Evolutionary conservation across 2,888 invertebrate species (phyloP).

Genomic region (Cantharis rufa): DNA sequence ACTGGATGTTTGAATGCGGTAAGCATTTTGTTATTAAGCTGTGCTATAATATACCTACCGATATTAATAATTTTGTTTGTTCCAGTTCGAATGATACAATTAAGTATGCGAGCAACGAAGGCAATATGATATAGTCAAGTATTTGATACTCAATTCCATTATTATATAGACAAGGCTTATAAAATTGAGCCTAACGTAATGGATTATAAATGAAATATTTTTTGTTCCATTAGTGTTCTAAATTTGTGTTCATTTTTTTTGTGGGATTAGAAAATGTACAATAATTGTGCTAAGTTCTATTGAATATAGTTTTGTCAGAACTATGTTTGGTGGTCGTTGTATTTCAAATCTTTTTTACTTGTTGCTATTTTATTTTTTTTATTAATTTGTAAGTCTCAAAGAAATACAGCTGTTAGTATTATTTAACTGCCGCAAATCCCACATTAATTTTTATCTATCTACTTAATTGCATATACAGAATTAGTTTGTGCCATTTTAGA

Average conservation of each 20-base stretch:
- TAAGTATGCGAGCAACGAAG: conserved; percentile 39
- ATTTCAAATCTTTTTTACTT: conserved; percentile 8
- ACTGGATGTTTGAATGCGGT: conserved; percentile 42
- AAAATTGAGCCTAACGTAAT: conserved; percentile 31
- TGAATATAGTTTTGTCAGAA: neutral
- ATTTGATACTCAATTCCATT: conserved; percentile 26
- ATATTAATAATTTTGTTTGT: conserved; percentile 31
- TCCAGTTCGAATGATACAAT: conserved; percentile 42
- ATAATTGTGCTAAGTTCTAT: conserved; percentile 6
- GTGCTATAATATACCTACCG: no score
- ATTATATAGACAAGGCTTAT: conserved; percentile 35
- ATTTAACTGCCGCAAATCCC: conserved; percentile 52
- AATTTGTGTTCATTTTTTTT: conserved; percentile 38
- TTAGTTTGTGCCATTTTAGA: conserved; percentile 53
- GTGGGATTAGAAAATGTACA: conserved; percentile 26
- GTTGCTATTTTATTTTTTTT: conserved; percentile 12
- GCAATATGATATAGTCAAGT: conserved; percentile 43
- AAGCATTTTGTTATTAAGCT: conserved; percentile 25
- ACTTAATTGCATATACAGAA: conserved; percentile 44
- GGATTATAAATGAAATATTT: conserved; percentile 14
- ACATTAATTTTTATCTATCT: conserved; percentile 37
- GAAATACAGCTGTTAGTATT: conserved; percentile 43
- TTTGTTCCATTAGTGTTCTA: conserved; percentile 30
- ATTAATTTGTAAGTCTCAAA: conserved; percentile 6
- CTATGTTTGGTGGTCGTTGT: neutral